Base-by-base conservation (phyloP, 2,888 invertebrate genomes). In the Papilio elwesi region DNA sequence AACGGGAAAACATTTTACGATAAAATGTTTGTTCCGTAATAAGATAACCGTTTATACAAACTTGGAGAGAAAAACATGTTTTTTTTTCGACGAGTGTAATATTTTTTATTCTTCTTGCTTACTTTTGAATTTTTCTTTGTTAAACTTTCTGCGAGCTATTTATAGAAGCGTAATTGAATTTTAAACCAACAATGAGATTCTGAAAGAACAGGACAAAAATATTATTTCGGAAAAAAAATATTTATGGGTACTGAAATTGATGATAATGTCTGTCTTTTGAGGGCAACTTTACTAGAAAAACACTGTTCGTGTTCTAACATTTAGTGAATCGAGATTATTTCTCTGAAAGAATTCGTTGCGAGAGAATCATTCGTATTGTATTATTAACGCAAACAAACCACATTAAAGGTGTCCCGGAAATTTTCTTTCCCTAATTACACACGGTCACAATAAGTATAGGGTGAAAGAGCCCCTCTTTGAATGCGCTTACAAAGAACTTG, bases 1-100 rank as follows among this genome's bases (percentile, higher is more conserved):
- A 55, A 64, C 63, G 64, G 48, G 47, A 52, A 47, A 64, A 70
- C 70, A 13, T 65, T 70, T 70, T 26, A 38, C 47, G 53, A 70
- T 70, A 70, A 64, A 70, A 70, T 70, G 63, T 64, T 70, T 69
- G 26, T 67, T 26, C n/a, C 67, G 15, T 69, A 52, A 69, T 51
- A 63, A 53, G 69, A 62, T 69, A 63, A 69, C 15, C 62, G 43
- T 63, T 69, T 63, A 70, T 13, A 47, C 43, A 52, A 63, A 70
- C 26, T 70, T 70, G 15, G 47, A 43, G 16, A 52, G 16, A 36
- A 51, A 43, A 68, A 51, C 51, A 52, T 13, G 11, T 38, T 38
- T 63, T 70, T 51, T 52, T 63, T 15, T 38, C 1, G 47, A 43
- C 12, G 15, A 57, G 11, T 64, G 49, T 48, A 57, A 57, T 47